Evolutionary conservation across 2,113 vertebrate genomes (phyloP).

Genomic region (Numida meleagris): DNA sequence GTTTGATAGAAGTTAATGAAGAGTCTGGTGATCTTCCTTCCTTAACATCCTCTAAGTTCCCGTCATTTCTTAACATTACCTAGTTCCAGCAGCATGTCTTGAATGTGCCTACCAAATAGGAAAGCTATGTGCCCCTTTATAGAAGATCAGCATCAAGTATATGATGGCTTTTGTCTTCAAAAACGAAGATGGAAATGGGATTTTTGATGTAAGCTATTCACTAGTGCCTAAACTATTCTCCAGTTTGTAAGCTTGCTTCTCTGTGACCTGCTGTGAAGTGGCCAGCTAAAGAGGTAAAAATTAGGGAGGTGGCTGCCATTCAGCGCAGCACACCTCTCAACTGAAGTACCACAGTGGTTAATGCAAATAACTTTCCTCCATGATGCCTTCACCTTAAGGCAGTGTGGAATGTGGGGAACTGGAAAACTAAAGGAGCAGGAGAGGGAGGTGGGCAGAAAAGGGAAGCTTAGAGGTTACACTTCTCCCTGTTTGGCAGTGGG

Average conservation of each 20-base stretch:
- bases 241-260: not conserved
- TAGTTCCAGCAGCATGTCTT: too few relatives aligned
- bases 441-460: not conserved
- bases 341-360: not conserved
- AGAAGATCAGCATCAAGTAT: not conserved
- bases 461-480: not conserved
- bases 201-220: not conserved
- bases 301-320: not conserved
- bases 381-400: not conserved
- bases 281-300: not conserved
- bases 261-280: not conserved
- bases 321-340: not conserved
- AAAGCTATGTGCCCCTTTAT: too few relatives aligned
- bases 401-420: not conserved
- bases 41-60: not conserved
- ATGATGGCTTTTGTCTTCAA: not conserved
- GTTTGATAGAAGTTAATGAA: too few relatives aligned
- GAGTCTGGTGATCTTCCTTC: not conserved
- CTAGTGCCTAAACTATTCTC: not conserved
- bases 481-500: not conserved
- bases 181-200: not conserved
- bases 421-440: not conserved
- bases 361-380: not conserved
- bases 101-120: not conserved
- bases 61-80: not conserved